Conservation (phyloP, 1,140 invertebrate species). For the Drosophila grimshawi region DNA sequence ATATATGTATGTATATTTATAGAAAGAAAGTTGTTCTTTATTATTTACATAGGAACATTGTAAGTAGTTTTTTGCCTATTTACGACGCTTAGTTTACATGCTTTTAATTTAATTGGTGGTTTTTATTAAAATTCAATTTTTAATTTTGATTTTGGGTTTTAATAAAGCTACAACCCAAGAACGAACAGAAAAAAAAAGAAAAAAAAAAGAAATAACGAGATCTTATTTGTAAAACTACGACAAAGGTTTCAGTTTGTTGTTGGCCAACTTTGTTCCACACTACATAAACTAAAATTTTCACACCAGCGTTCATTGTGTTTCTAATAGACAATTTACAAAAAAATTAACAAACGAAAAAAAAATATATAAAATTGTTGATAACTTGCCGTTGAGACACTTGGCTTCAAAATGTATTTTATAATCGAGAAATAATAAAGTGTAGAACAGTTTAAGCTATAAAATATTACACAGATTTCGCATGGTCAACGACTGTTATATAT, state of each 20-base stretch:
- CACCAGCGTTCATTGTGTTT: slow-evolving; percentile 75
- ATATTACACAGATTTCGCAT: slow-evolving; percentile 32
- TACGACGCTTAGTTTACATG: slow-evolving; percentile 65
- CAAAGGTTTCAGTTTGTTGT: slow-evolving; percentile 21
- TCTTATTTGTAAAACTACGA: slow-evolving; percentile 48
- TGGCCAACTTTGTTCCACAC: slow-evolving; percentile 37
- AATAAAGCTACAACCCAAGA: slow-evolving; percentile 59
- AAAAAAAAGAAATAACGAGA: slow-evolving; percentile 12
- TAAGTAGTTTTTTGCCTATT: slow-evolving; percentile 43
- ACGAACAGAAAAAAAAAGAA: slow-evolving; percentile 28
- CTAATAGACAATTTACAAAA: slow-evolving; percentile 5
- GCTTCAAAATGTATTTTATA: slow-evolving; percentile 54
- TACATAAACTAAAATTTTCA: slow-evolving; percentile 61
- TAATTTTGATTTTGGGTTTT: slow-evolving; percentile 13
- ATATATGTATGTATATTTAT: slow-evolving; percentile 14
- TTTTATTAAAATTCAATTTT: slow-evolving; percentile 33
- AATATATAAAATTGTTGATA: slow-evolving; percentile 39
- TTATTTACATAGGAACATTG: slow-evolving; percentile 61
- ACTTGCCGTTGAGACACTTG: slow-evolving; percentile 78
- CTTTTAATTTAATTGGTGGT: slow-evolving; percentile 56
- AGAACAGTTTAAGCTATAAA: slow-evolving; percentile 18
- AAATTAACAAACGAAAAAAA: slow-evolving; percentile 41
- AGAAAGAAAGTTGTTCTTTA: slow-evolving; percentile 35
- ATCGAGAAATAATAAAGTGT: slow-evolving; percentile 37
- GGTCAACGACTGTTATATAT: neutral